Percentiles rank a stretch among this genome's conserved stretches.
Evolutionary conservation across 2,113 vertebrate genomes (phyloP).

Genomic region (Stictonetta naevosa): DNA sequence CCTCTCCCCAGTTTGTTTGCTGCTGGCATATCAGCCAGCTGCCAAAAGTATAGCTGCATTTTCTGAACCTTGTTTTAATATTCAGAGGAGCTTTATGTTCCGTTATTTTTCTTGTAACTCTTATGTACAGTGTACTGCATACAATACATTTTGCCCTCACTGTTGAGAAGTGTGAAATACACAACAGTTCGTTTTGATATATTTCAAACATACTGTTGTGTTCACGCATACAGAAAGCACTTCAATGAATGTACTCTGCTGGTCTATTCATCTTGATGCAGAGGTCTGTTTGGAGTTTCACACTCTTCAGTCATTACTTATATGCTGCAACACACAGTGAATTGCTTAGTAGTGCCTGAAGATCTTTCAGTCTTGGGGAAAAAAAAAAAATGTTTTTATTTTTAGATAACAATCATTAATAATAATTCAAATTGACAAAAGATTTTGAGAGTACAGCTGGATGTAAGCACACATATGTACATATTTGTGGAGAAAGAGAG

Average conservation of each 20-base stretch:
- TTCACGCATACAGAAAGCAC: constrained; percentile 22
- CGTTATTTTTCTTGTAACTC: background rate
- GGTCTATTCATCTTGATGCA: constrained; percentile 44
- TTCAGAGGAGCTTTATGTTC: background rate
- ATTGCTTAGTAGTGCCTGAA: background rate
- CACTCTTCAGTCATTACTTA: constrained; percentile 24
- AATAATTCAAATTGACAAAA: background rate
- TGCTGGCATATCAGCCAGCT: background rate
- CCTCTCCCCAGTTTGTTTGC: background rate
- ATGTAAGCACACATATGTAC: fast-evolving
- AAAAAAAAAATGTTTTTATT: background rate
- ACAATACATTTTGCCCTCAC: background rate
- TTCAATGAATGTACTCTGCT: background rate
- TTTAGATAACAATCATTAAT: constrained; percentile 24
- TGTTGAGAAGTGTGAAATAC: background rate
- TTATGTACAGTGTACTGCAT: fast-evolving
- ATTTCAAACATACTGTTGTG: constrained; percentile 24
- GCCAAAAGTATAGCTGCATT: background rate
- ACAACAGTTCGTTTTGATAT: background rate
- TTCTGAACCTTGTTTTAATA: background rate
- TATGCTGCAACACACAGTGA: background rate
- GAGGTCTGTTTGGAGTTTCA: background rate
- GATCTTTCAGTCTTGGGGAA: background rate
- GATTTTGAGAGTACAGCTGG: background rate
- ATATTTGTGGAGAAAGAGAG: background rate